A percentile compares a stretch with the other conserved stretches of the same genome.
phyloP scores from a whole-genome alignment of 1,140 invertebrate genomes.

The Hypsibius dujardini region DNA sequence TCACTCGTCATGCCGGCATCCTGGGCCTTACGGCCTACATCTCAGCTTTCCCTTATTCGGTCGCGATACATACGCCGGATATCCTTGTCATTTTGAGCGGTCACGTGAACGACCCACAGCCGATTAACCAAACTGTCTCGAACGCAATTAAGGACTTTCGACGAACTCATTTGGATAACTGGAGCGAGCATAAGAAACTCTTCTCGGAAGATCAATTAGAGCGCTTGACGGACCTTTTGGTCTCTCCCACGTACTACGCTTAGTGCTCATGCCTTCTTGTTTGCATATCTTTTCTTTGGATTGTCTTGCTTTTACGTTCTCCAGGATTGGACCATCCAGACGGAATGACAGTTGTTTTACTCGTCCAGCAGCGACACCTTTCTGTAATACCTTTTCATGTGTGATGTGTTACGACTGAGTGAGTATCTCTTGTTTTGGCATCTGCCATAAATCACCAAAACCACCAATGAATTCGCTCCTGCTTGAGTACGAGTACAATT shows the following conservation, averaged over 20 bases:
- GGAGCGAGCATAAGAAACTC: slow-evolving; percentile 63
- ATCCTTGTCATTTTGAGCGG: slow-evolving; percentile 57
- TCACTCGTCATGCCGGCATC: slow-evolving; percentile 53
- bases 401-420: too few species aligned
- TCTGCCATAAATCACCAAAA: too few species aligned
- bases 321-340: too few species aligned
- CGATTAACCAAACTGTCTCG: slow-evolving; percentile 60
- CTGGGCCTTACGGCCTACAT: slow-evolving; percentile 74
- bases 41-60: slow-evolving; percentile 68
- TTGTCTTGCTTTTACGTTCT: too few species aligned
- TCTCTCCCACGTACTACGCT: slow-evolving; percentile 69
- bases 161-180: slow-evolving; percentile 76
- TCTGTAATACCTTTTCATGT: too few species aligned
- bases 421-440: too few species aligned
- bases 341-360: too few species aligned
- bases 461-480: too few species aligned
- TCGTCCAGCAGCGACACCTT: too few species aligned
- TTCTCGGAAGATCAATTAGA: slow-evolving; percentile 78
- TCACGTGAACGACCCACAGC: slow-evolving; percentile 70
- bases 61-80: slow-evolving; percentile 61
- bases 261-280: too few species aligned
- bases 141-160: slow-evolving; percentile 73
- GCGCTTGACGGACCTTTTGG: slow-evolving; percentile 63
- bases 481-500: too few species aligned
- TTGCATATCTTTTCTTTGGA: too few species aligned